A percentile compares a stretch with the other conserved stretches of the same genome.
Evolutionary conservation across 2,113 vertebrate species (phyloP).

Genomic region (Himantopus leucocephalus): DNA sequence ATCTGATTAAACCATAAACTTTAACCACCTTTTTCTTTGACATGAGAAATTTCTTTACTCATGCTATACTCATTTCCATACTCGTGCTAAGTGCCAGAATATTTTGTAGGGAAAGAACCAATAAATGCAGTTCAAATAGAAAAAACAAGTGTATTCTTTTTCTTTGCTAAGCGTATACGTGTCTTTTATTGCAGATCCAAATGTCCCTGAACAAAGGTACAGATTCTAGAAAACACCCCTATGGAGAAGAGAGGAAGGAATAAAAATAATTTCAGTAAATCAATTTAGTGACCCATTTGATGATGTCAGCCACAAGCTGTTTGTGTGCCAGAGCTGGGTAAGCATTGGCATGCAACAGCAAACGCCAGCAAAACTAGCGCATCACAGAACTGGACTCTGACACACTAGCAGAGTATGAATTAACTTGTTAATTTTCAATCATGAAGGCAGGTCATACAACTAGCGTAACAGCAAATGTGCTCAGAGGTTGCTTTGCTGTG

Average conservation of each 20-base stretch:
- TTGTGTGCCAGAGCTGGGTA: background rate
- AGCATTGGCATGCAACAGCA: background rate
- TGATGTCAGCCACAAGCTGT: background rate
- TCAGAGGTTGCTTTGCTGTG: background rate
- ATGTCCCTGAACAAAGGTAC: background rate
- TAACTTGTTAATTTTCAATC: background rate
- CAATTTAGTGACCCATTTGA: background rate
- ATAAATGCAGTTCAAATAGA: background rate
- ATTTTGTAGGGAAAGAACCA: background rate
- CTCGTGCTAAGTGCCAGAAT: background rate
- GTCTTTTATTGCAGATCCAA: background rate
- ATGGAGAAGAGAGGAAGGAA: background rate
- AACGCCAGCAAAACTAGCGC: background rate
- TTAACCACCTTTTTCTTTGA: background rate
- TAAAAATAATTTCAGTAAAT: background rate
- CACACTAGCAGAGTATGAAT: background rate
- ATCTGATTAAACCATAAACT: background rate
- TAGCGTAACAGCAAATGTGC: background rate
- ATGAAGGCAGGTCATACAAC: background rate
- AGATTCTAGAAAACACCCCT: background rate
- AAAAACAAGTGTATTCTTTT: background rate
- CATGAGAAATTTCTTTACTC: background rate
- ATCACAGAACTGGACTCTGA: background rate
- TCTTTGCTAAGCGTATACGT: background rate
- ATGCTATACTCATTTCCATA: background rate